Conservation (phyloP, 2,797 vertebrate species). For the Naso thynnoides region DNA sequence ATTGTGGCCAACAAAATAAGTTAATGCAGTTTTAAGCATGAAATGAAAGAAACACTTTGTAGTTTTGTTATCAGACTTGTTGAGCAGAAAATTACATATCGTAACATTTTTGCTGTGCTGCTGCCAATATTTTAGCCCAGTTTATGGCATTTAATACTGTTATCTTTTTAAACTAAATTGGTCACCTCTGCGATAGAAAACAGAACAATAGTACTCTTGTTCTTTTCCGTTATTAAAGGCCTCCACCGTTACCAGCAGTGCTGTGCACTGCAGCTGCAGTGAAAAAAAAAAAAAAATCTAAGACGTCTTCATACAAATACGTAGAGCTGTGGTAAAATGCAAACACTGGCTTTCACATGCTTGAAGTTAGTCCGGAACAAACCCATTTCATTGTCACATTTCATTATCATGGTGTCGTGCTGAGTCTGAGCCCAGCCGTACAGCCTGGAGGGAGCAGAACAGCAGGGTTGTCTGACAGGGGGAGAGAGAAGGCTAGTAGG, state of each 20-base stretch:
- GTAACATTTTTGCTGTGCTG: constrained; percentile 6
- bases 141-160: neutral
- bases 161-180: constrained; percentile 11
- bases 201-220: neutral
- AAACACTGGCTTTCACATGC: constrained; percentile 41
- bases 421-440: constrained; percentile 55
- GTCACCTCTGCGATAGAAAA: neutral
- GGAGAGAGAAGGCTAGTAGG: constrained; percentile 76
- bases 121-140: constrained; percentile 4
- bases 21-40: neutral
- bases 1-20: neutral
- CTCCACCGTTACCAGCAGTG: neutral
- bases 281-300: neutral
- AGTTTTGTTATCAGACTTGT: constrained; percentile 5
- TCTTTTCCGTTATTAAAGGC: constrained; percentile 3
- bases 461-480: constrained; percentile 65
- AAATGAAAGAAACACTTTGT: constrained; percentile 3
- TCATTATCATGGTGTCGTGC: constrained; percentile 63
- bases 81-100: constrained; percentile 9
- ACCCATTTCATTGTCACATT: constrained; percentile 72
- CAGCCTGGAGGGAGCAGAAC: constrained; percentile 64
- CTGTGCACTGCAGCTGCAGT: neutral
- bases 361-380: constrained; percentile 41
- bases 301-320: constrained; percentile 3
- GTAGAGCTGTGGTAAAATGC: constrained; percentile 41